Base-by-base conservation (phyloP, 2,888 invertebrate genomes). In the Platycheirus rosarum region DNA sequence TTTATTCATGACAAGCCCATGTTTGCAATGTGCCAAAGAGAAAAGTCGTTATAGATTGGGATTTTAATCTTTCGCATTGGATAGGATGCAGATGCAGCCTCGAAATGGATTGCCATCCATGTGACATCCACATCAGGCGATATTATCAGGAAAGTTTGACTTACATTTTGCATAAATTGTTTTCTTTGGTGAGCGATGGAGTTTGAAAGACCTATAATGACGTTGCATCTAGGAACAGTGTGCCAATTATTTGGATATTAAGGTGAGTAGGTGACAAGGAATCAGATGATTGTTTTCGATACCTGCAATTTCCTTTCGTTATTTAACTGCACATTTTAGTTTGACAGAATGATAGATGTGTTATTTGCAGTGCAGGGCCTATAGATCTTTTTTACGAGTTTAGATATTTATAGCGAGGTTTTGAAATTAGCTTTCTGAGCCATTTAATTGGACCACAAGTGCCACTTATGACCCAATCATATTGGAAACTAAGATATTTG, bases 71-170 rank as follows among this genome's bases (percentile, higher is more conserved):
- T n/a, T 32, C 14, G 8, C 14, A 55, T 16, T 53, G 32, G 29
- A 11, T 9, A 13, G 13, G 5, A 46, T 23, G 9, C 53, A 29
- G 51, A 65, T 53, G 44, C 4, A 13, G 51, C 16, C 26, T 63
- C 2, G 11, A 63, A 53, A 46, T 70, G 44, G 63, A 63, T 44
- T 18, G 40, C 14, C 29, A 48, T 42, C 42, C 4, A 48, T 46
- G 26, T 55, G 65, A 65, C 53, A 73, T 48, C 46, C 63, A 63
- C 65, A 71, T 46, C 18, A 18, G 13, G 9, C 14, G 73, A 73
- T 73, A 65, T n/a, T 9, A 65, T 73, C 65, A 55, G 37, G 26
- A 18, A 18, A 4, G 32, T 23, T 26, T 53, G 46, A 46, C 63
- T 37, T 11, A 68, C 35, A 14, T 57, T 23, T 44, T 11, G 44